Base-by-base conservation (phyloP, 2,888 invertebrate species). In the Dasysyrphus tricinctus region DNA sequence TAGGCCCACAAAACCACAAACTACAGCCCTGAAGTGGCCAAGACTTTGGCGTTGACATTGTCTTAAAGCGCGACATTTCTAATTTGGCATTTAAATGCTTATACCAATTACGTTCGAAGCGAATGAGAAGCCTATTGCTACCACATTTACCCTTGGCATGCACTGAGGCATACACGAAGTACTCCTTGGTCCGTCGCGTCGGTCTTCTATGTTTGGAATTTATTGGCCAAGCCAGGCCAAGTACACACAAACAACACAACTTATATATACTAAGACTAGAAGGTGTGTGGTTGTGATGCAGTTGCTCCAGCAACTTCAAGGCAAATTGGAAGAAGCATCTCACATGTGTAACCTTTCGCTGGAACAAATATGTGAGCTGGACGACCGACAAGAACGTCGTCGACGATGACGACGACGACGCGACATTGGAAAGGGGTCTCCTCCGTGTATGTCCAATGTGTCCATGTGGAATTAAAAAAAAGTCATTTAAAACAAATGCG, bases 41-140 rank as follows among this genome's bases (percentile, higher is more conserved):
- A 72, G 76, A 63, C 80, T 88, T 85, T 88, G 88, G 88, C 88
- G 88, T 88, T 89, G 89, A 89, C 88, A 89, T 88, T 88, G 88
- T 89, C 88, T 89, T 88, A 81, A 89, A 89, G 88, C 89, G 89
- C 88, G 88, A 89, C 88, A 88, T 89, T 88, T 89, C 89, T 89
- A 89, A 89, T 89, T 89, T 89, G 89, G 89, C 88, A 89, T 89
- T 88, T 89, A 88, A 89, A 89, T 88, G 88, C 87, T 88, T 80
- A 88, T 83, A 88, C 88, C 89, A 88, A 88, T 88, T 88, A 89
- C 86, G 88, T 88, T 86, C 65, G 72, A 75, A 79, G 79, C 86
- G 75, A 75, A 86, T 81, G 85, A 81, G 78, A 44, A 72, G 80
- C 77, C 85, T 77, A 85, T 80, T 80, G 84, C 84, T 73, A 73